Percentiles rank a stretch among this genome's conserved stretches.
These are phyloP conservation scores for Mormyrus proboscirostris DNA, from an alignment of 2,797 vertebrate genomes.

Conservation along the genomic window DNA sequence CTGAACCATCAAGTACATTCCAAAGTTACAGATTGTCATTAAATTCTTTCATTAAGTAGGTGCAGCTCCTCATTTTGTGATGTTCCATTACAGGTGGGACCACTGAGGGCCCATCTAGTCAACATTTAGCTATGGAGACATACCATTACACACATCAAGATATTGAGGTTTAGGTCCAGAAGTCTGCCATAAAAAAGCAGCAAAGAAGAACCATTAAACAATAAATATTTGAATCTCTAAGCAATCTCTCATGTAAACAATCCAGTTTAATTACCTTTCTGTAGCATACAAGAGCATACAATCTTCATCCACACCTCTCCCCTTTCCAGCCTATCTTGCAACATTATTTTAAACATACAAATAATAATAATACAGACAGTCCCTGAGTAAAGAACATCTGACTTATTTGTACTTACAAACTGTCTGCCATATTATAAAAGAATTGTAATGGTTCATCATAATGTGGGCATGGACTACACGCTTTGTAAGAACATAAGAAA, in stretches of 20 bases:
- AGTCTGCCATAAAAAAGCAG: not conserved
- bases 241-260: not conserved
- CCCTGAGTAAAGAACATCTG: not conserved
- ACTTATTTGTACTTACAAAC: too few relatives aligned
- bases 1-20: constrained; percentile 4
- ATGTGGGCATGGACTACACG: too few relatives aligned
- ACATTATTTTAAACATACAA: too few relatives aligned
- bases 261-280: not conserved
- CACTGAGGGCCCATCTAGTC: not conserved
- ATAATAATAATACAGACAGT: not conserved
- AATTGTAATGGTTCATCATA: too few relatives aligned
- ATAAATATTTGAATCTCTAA: not conserved
- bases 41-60: not conserved
- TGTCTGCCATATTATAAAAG: too few relatives aligned
- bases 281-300: not conserved
- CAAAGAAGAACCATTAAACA: not conserved
- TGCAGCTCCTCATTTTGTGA: not conserved
- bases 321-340: not conserved
- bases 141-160: not conserved
- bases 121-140: not conserved
- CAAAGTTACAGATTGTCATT: not conserved
- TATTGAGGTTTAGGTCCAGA: not conserved
- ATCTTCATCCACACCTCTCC: not conserved
- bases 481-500: too few relatives aligned
- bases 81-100: not conserved